Evolutionary conservation across 2,113 vertebrate species (phyloP).

Genomic region (Enhydra lutris): DNA sequence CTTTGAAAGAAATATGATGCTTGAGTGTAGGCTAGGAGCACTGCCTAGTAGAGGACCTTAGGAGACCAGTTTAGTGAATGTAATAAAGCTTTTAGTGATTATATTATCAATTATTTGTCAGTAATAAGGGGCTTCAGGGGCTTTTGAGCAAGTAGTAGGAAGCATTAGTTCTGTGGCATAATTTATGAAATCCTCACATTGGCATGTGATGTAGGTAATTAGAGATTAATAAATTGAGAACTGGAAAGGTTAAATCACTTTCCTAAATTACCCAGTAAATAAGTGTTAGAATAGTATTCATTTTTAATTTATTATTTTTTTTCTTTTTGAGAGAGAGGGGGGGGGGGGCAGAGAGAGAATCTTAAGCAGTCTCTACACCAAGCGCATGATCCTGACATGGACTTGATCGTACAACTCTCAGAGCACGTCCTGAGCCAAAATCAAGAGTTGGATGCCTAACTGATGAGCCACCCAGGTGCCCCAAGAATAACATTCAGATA

Average conservation of each 20-base stretch:
- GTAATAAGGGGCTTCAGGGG: neutral
- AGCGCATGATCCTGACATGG: too few relatives aligned
- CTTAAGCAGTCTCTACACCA: too few relatives aligned
- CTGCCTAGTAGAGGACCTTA: slow-evolving; percentile 2
- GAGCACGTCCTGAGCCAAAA: too few relatives aligned
- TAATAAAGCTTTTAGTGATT: slow-evolving; percentile 5
- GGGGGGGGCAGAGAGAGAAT: too few relatives aligned
- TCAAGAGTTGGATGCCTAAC: too few relatives aligned
- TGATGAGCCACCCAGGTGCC: too few relatives aligned
- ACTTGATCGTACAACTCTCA: too few relatives aligned
- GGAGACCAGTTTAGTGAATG: neutral
- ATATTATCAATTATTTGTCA: slow-evolving; percentile 21
- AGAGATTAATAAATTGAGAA: neutral
- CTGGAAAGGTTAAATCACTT: neutral
- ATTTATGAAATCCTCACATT: slow-evolving; percentile 10
- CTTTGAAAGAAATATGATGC: neutral
- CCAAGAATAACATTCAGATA: neutral
- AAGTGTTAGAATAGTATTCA: neutral
- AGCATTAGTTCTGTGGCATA: neutral
- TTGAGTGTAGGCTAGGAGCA: neutral
- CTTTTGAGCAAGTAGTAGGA: slow-evolving; percentile 34
- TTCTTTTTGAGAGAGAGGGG: too few relatives aligned
- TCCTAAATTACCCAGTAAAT: neutral
- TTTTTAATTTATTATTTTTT: too few relatives aligned
- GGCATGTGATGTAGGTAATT: neutral